Evolutionary conservation across 2,888 invertebrate genomes (phyloP).

Genomic region (Caenorhabditis virilis): DNA sequence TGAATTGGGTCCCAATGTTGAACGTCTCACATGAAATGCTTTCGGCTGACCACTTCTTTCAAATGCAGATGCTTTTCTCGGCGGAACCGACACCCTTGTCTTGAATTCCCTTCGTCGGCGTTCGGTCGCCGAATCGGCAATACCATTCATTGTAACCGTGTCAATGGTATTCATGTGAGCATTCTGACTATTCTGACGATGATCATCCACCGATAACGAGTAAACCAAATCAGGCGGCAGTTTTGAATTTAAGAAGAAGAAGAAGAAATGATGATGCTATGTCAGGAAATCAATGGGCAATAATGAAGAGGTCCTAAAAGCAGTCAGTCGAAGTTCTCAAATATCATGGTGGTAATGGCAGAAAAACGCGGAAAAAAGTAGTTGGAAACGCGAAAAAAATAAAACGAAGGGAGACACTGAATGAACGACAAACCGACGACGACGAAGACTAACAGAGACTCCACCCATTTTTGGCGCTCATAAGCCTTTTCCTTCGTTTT

Average conservation of each 20-base stretch:
- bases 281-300: too few species aligned
- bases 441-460: too few species aligned
- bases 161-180: too few species aligned
- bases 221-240: slow-evolving; percentile 5
- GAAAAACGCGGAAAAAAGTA: neutral
- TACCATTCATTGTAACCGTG: too few species aligned
- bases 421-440: too few species aligned
- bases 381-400: neutral
- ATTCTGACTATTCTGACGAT: too few species aligned
- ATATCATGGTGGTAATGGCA: too few species aligned
- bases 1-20: slow-evolving; percentile 24
- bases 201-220: too few species aligned
- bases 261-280: neutral
- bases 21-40: slow-evolving; percentile 11
- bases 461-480: slow-evolving; percentile 4
- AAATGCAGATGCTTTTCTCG: neutral
- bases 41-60: neutral
- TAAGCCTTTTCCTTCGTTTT: too few species aligned
- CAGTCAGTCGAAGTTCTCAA: too few species aligned
- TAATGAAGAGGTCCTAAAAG: too few species aligned
- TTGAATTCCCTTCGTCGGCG: slow-evolving; percentile 20
- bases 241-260: neutral
- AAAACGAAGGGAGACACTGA: neutral
- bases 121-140: too few species aligned
- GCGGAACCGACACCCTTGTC: slow-evolving; percentile 3